Conservation (phyloP, 2,113 vertebrate genomes). For the Tragelaphus buxtoni region DNA sequence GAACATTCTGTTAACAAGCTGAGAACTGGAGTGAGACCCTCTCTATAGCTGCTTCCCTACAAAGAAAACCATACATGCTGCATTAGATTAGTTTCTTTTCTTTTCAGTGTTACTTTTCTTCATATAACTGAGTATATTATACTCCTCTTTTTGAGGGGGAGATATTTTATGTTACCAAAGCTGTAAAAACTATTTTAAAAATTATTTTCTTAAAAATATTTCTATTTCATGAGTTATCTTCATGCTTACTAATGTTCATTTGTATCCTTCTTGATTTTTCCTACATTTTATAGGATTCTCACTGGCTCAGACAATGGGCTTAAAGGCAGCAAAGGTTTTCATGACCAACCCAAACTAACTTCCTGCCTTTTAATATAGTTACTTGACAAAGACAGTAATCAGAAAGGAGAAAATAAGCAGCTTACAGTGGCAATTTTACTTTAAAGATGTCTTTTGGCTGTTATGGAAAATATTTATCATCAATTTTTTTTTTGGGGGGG, state of each 20-base stretch:
- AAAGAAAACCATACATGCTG: slow-evolving; percentile 48
- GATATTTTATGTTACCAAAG: background rate
- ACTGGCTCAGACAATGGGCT: background rate
- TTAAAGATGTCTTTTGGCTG: background rate
- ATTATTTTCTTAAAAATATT: background rate
- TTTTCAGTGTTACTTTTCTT: background rate
- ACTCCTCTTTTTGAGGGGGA: background rate
- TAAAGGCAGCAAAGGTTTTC: background rate
- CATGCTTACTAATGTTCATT: background rate
- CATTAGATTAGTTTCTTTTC: slow-evolving; percentile 41
- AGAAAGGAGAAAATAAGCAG: slow-evolving; percentile 11
- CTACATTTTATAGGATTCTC: background rate
- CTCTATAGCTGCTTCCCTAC: slow-evolving; percentile 95
- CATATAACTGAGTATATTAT: background rate
- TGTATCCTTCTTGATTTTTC: background rate
- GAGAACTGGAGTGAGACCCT: slow-evolving; percentile 96
- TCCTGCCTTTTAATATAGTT: slow-evolving; percentile 37
- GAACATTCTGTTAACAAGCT: slow-evolving; percentile 94
- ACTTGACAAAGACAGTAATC: background rate
- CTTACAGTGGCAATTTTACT: background rate
- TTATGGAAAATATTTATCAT: background rate
- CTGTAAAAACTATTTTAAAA: background rate
- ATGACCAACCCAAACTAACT: background rate
- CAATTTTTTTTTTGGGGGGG: background rate
- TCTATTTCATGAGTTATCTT: background rate